A percentile compares a stretch with the other conserved stretches of the same genome.
Conservation (phyloP, 2,113 vertebrate species). For the Archocentrus centrarchus region DNA sequence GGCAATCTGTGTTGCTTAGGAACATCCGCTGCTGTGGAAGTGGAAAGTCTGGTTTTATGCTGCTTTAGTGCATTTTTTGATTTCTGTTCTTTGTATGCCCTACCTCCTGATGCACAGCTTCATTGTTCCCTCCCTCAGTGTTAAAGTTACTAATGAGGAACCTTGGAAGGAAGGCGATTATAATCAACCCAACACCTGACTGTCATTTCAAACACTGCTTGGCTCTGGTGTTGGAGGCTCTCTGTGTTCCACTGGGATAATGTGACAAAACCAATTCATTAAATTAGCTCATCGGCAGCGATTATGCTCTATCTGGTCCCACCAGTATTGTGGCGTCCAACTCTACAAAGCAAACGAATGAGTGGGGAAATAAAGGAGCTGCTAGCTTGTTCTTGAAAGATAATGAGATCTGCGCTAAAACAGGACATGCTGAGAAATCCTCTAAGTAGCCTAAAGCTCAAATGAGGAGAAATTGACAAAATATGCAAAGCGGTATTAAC, state of each 20-base stretch:
- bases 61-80: constrained; percentile 41
- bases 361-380: constrained; percentile 59
- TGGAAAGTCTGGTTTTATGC: constrained; percentile 36
- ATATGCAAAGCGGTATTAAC: constrained; percentile 74
- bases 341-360: constrained; percentile 51
- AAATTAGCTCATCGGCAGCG: constrained; percentile 90
- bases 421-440: constrained; percentile 68
- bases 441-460: constrained; percentile 69
- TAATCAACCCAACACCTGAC: constrained; percentile 78
- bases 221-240: constrained; percentile 63
- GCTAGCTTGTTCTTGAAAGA: constrained; percentile 72
- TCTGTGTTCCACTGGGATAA: constrained; percentile 69
- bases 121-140: constrained; percentile 59
- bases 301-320: constrained; percentile 76
- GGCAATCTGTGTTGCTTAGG: constrained; percentile 13
- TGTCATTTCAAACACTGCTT: constrained; percentile 75
- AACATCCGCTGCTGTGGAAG: constrained; percentile 21
- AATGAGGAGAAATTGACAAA: constrained; percentile 68
- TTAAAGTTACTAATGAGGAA: constrained; percentile 77
- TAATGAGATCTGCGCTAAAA: constrained; percentile 75
- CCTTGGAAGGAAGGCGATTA: constrained; percentile 71
- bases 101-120: constrained; percentile 46
- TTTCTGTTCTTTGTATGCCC: constrained; percentile 21
- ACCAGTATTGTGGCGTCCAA: constrained; percentile 60
- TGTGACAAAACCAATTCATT: constrained; percentile 81